Base-by-base conservation (phyloP, 2,888 invertebrate genomes). In the Aphidoletes aphidimyza region DNA sequence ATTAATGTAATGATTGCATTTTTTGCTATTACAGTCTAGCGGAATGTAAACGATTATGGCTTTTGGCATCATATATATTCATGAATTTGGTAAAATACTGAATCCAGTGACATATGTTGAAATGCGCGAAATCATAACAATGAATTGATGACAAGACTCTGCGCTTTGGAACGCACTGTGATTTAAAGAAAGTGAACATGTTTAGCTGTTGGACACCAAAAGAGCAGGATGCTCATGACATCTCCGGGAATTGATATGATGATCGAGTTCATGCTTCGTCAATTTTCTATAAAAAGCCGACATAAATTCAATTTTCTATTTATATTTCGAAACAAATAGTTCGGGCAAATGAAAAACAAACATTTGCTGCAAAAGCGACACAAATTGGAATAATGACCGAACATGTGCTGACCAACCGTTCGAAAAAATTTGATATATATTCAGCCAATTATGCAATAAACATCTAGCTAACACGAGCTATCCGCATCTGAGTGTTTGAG, bases 121-220 rank as follows among this genome's bases (percentile, higher is more conserved):
- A 47, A 22, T 54, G 47, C 47, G 19, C 54, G 22, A 54, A 54
- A 39, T 39, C 22, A 22, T 54, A 22, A 22, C 22, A 22, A 14
- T 54, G 54, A 22, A 22, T 22, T 54, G 54, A 5, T 54, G 22
- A 54, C n/a, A n/a, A 54, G n/a, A n/a, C n/a, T n/a, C n/a, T n/a
- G n/a, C n/a, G n/a, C n/a, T n/a, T n/a, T n/a, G n/a, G n/a, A 69
- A 69, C 69, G 69, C 69, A 69, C 30, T 69, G 26, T 14, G 11
- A 34, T 30, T 11, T 9, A 30, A 26, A 69, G 9, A 69, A 69
- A 69, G 14, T 69, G 69, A n/a, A n/a, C 54, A 54, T 54, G 30
- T 5, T 69, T 69, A 69, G 26, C 26, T 69, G 30, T 22, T 54
- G 22, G 22, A 17, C 17, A 54, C 69, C 30, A 26, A 69, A 30